phyloP scores from a whole-genome alignment of 37 sponge, comb jelly and placozoan genomes.

The Chondrilla cf. caribensis region DNA sequence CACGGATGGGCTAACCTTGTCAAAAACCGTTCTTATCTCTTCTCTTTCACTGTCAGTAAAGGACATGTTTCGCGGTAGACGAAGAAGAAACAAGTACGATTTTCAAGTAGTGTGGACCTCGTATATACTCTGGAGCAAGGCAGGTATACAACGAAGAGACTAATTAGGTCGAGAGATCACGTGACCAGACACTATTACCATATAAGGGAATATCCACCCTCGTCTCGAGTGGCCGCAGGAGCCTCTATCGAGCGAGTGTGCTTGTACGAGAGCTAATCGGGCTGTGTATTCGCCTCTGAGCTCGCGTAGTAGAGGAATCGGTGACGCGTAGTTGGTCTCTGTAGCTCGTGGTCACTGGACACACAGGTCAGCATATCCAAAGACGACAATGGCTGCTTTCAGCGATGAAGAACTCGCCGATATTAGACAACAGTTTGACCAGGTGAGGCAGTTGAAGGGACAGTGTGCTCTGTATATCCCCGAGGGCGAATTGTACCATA shows the following conservation, averaged over 20 bases:
- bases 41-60: conserved; percentile 32
- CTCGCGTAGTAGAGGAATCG: background rate
- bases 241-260: background rate
- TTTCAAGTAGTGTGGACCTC: too few species aligned
- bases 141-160: too few species aligned
- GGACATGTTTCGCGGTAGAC: background rate
- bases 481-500: too few species aligned
- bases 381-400: conserved; percentile 22
- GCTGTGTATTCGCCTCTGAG: background rate
- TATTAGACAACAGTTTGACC: conserved; percentile 55
- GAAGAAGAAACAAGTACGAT: too few species aligned
- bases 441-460: conserved; percentile 48
- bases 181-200: conserved; percentile 3
- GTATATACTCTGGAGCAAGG: too few species aligned
- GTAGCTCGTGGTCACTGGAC: too few species aligned
- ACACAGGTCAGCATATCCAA: too few species aligned
- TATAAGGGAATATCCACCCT: background rate
- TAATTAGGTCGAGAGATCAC: conserved; percentile 1
- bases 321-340: too few species aligned
- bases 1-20: conserved; percentile 70
- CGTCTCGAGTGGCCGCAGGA: too few species aligned
- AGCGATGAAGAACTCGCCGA: conserved; percentile 39
- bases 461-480: too few species aligned
- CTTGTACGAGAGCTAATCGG: background rate
- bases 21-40: conserved; percentile 52